A percentile compares a stretch with the other conserved stretches of the same genome.
Conservation (phyloP, 1,140 invertebrate species). For the Meteorus sp. region DNA sequence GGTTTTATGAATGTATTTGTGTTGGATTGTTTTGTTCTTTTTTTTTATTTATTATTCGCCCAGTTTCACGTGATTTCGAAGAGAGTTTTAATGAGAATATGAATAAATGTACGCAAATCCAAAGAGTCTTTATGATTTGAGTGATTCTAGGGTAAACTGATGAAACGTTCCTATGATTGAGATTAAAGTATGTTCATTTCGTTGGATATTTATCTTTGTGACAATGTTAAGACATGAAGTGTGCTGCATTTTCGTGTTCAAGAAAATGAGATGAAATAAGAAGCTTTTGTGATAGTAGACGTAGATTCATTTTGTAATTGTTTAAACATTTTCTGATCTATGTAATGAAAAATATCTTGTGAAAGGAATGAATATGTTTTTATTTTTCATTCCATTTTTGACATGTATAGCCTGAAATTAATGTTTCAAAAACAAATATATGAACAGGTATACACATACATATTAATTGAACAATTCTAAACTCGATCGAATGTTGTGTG, state of each 20-base stretch:
- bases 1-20: too few relatives aligned
- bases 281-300: conserved; percentile 22
- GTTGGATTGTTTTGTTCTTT: too few relatives aligned
- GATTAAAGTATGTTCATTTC: neutral
- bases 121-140: too few relatives aligned
- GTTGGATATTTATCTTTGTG: neutral
- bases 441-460: neutral
- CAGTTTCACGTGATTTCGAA: too few relatives aligned
- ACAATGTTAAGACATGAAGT: neutral
- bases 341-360: neutral
- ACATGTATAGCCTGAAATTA: neutral
- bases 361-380: neutral
- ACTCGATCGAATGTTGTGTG: too few relatives aligned
- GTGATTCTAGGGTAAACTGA: too few relatives aligned
- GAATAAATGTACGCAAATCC: too few relatives aligned
- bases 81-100: too few relatives aligned
- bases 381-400: neutral
- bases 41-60: too few relatives aligned
- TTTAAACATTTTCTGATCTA: neutral
- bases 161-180: neutral
- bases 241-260: neutral
- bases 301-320: neutral
- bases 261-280: neutral
- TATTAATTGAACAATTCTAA: neutral
- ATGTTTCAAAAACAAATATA: neutral